Base-by-base conservation (phyloP, 2,113 vertebrate genomes). In the Clarias magur region DNA sequence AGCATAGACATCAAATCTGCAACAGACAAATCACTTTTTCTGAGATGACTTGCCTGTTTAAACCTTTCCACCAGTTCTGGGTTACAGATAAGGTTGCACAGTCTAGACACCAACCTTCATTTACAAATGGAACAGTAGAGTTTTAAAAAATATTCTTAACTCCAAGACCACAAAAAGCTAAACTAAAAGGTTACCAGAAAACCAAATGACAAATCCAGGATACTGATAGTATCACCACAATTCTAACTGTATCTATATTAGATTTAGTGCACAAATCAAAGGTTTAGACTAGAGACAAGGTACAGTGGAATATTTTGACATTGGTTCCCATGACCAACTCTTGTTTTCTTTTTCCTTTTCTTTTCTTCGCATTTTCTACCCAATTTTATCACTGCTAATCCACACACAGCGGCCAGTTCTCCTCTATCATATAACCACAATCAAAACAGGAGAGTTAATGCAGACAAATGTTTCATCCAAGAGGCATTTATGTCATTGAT, bases 11-110 rank as follows among this genome's bases (percentile, higher is more conserved):
- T 85, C 86, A 87, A 87, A 88, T 85, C 84, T 88, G 80, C 83
- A 90, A 85, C 86, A 90, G 88, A 87, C 65, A n/a, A 86, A 80
- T 56, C 85, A 80, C 88, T 91, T 89, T 91, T 83, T 80, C 85
- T 88, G 84, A 87, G 84, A 90, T 90, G 63, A 72, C 83, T 80
- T 83, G 79, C 84, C 81, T 62, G 54, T 82, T 85, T 86, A 73
- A 92, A 87, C 84, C 57, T 88, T 87, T 76, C 83, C n/a, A 34
- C 85, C 53, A 84, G 70, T 57, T 57, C 60, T 85, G 85, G 78
- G 59, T 75, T 75, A 85, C 11, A 2, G 82, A 84, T 72, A 59
- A 72, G 53, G 68, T 73, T 72, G 10, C 82, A 84, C 27, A 59
- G 54, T 60, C 6, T 84, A 16, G 21, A 60, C 56, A n/a, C 30